Percentiles rank a stretch among this genome's conserved stretches.
Conservation (phyloP, 2,888 invertebrate species). For the Sphaerophoria rueppellii region DNA sequence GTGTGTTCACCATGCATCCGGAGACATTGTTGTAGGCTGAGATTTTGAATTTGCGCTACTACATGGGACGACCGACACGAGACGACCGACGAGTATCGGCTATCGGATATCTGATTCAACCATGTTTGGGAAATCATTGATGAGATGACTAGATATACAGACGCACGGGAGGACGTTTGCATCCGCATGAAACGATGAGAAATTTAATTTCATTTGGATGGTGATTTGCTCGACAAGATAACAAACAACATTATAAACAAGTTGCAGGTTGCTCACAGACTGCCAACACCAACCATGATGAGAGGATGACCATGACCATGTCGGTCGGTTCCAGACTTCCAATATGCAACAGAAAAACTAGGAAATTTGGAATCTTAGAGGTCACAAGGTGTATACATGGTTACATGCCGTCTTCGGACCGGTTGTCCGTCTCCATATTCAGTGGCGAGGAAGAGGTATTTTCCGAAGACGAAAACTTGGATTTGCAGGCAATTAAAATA, state of each 20-base stretch:
- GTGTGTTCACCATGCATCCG: slow-evolving; percentile 38
- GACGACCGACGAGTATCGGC: slow-evolving; percentile 6
- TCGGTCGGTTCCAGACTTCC: background rate
- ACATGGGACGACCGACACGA: background rate
- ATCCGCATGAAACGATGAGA: slow-evolving; percentile 40
- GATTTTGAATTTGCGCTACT: slow-evolving; percentile 46
- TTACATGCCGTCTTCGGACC: background rate
- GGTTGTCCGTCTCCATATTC: background rate
- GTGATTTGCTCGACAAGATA: slow-evolving; percentile 71
- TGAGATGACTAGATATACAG: background rate
- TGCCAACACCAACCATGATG: background rate
- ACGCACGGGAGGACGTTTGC: background rate
- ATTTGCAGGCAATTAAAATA: slow-evolving; percentile 44
- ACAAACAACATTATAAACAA: slow-evolving; percentile 68
- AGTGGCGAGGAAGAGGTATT: background rate
- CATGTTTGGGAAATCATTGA: slow-evolving; percentile 29
- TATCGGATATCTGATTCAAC: slow-evolving; percentile 28
- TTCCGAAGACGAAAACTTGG: slow-evolving; percentile 11
- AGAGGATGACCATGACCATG: background rate
- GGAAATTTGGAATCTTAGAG: slow-evolving; percentile 44
- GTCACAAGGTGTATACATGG: slow-evolving; percentile 42
- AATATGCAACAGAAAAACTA: slow-evolving; percentile 18
- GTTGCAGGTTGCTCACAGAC: slow-evolving; percentile 44
- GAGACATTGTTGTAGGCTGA: slow-evolving; percentile 58
- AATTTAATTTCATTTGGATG: slow-evolving; percentile 65